A percentile compares a stretch with the other conserved stretches of the same genome.
Conservation (phyloP, 2,888 invertebrate genomes). For the Saturnia pavonia region DNA sequence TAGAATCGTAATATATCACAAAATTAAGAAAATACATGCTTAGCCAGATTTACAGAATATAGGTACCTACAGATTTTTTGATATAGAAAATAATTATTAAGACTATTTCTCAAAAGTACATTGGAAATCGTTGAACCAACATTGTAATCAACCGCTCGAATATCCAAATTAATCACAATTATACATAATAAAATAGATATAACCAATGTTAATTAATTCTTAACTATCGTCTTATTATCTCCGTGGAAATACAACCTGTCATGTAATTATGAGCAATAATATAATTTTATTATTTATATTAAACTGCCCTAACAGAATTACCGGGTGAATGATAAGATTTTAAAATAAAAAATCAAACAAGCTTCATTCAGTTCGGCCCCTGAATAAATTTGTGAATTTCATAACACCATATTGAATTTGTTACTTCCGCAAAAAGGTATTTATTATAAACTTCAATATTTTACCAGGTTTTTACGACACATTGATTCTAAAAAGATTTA, state of each 20-base stretch:
- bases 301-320: slow-evolving; percentile 14
- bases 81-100: neutral
- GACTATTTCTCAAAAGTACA: neutral
- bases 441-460: too few relatives aligned
- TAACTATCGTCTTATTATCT: slow-evolving; percentile 15
- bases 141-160: neutral
- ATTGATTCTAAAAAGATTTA: too few relatives aligned
- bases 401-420: neutral
- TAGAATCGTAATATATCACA: too few relatives aligned
- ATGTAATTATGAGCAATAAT: slow-evolving; percentile 20
- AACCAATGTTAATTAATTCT: slow-evolving; percentile 13
- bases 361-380: neutral
- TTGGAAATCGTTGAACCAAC: neutral
- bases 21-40: too few relatives aligned
- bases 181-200: neutral
- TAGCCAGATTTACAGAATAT: too few relatives aligned
- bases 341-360: slow-evolving; percentile 3
- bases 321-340: neutral
- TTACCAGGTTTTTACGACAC: too few relatives aligned
- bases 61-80: too few relatives aligned
- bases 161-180: slow-evolving; percentile 4
- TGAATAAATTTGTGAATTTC: neutral
- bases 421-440: too few relatives aligned
- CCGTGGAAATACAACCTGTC: slow-evolving; percentile 21
- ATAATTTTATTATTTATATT: slow-evolving; percentile 16